Evolutionary conservation across 1,140 invertebrate genomes (phyloP).

Genomic region (Micrasema longulum): DNA sequence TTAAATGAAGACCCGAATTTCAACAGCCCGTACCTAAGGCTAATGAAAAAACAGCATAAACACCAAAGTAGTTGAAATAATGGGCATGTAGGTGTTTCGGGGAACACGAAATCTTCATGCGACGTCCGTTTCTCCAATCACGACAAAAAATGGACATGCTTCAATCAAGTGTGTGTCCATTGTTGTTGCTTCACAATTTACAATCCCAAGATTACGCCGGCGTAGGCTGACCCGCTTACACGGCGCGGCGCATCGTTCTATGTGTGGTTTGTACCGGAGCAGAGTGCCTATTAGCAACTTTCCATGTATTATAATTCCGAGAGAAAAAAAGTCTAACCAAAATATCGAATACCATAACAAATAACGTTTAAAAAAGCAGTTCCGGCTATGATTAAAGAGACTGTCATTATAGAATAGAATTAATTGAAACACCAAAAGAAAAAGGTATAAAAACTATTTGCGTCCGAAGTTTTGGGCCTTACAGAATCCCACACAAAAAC

Average conservation of each 20-base stretch:
- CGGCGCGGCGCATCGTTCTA: too few species aligned
- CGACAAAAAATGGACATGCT: slow-evolving; percentile 23
- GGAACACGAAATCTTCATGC: slow-evolving; percentile 12
- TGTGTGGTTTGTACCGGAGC: too few species aligned
- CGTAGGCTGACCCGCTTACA: slow-evolving; percentile 10
- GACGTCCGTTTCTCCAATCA: slow-evolving; percentile 23
- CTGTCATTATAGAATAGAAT: slow-evolving; percentile 36
- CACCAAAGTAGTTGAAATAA: slow-evolving; percentile 9
- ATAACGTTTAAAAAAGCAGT: slow-evolving; percentile 10
- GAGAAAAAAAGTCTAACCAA: background rate
- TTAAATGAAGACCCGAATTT: slow-evolving; percentile 11
- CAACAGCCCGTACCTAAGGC: background rate
- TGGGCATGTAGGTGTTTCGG: slow-evolving; percentile 12
- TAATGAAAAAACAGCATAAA: background rate
- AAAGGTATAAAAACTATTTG: slow-evolving; percentile 30
- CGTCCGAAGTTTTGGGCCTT: slow-evolving; percentile 16
- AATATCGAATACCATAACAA: slow-evolving; percentile 17
- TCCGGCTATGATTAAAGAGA: slow-evolving; percentile 31
- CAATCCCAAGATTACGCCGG: slow-evolving; percentile 7
- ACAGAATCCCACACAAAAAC: slow-evolving; percentile 17
- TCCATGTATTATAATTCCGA: slow-evolving; percentile 25
- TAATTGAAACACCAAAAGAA: slow-evolving; percentile 28
- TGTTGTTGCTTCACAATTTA: slow-evolving; percentile 7
- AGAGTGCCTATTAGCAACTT: slow-evolving; percentile 29
- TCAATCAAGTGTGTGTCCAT: slow-evolving; percentile 34